Conservation (phyloP, 2,888 invertebrate species). For the Norana najaformis region DNA sequence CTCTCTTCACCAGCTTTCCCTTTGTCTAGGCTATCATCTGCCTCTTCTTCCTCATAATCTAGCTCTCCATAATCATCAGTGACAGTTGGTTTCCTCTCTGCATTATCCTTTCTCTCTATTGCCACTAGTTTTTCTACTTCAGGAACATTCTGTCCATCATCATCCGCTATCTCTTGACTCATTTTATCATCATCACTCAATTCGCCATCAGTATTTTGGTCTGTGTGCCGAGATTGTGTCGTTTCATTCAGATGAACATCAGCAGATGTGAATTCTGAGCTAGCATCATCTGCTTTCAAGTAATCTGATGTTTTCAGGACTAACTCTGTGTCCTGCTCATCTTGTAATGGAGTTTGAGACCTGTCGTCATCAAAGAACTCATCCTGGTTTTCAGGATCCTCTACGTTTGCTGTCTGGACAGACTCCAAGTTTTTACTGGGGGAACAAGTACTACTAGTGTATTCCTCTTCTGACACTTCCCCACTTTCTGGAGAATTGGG, state of each 20-base stretch:
- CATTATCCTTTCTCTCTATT: neutral
- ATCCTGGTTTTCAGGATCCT: neutral
- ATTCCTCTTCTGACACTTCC: slow-evolving; percentile 14
- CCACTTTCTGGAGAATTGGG: slow-evolving; percentile 32
- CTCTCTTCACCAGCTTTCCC: slow-evolving; percentile 35
- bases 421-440: slow-evolving; percentile 17
- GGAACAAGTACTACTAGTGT: neutral
- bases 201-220: slow-evolving; percentile 2
- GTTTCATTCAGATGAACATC: neutral
- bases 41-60: slow-evolving; percentile 60
- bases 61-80: slow-evolving; percentile 61
- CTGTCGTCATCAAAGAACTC: slow-evolving; percentile 32
- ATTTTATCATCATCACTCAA: neutral
- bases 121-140: neutral
- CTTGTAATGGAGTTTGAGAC: slow-evolving; percentile 37
- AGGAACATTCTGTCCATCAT: neutral
- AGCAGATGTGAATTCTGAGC: neutral
- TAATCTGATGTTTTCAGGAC: neutral
- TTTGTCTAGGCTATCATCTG: slow-evolving; percentile 42
- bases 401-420: neutral
- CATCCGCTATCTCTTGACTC: neutral
- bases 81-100: slow-evolving; percentile 27
- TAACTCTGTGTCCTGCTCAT: slow-evolving; percentile 29
- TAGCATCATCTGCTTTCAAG: neutral
- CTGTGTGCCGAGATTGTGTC: neutral